A percentile compares a stretch with the other conserved stretches of the same genome.
Conservation (phyloP, 1,140 invertebrate genomes). For the Harpegnathos saltator region DNA sequence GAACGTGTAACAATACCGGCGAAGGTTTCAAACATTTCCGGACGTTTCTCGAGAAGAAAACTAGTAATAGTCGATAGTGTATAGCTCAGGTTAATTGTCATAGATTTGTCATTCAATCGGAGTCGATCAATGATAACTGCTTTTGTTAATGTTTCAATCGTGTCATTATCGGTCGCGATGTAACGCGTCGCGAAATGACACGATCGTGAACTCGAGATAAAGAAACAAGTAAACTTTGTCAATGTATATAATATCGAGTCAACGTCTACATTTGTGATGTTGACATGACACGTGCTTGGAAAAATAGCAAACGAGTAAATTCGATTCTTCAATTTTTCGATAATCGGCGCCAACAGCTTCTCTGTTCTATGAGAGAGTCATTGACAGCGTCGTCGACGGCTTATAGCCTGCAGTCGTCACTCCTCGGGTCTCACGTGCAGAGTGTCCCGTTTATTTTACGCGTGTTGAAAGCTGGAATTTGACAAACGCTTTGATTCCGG, state of each 20-base stretch:
- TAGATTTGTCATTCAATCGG: no score
- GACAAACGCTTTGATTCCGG: conserved; percentile 35
- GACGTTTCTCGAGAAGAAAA: no score
- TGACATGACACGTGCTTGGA: not conserved
- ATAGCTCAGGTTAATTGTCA: no score
- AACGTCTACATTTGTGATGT: not conserved
- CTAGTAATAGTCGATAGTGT: no score
- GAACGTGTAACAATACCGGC: no score
- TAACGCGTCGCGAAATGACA: not conserved
- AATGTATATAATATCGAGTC: no score
- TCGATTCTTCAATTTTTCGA: conserved; percentile 36
- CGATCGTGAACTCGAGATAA: no score
- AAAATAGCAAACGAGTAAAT: not conserved
- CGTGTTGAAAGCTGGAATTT: conserved; percentile 47
- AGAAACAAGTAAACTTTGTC: no score
- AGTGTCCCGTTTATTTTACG: conserved; percentile 72
- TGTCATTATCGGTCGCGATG: not conserved
- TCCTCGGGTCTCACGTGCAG: conserved; percentile 74
- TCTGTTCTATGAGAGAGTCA: conserved; percentile 45
- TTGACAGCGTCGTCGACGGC: conserved; percentile 55
- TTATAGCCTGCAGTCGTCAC: conserved; percentile 62
- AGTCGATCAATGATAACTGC: not conserved
- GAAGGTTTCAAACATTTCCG: no score
- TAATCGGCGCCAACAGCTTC: conserved; percentile 38
- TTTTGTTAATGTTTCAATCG: not conserved